Evolutionary conservation across 2,888 invertebrate genomes (phyloP), one percentile per base, ranked within the genome.

Genomic region (Pseudeuparius sepicola): DNA sequence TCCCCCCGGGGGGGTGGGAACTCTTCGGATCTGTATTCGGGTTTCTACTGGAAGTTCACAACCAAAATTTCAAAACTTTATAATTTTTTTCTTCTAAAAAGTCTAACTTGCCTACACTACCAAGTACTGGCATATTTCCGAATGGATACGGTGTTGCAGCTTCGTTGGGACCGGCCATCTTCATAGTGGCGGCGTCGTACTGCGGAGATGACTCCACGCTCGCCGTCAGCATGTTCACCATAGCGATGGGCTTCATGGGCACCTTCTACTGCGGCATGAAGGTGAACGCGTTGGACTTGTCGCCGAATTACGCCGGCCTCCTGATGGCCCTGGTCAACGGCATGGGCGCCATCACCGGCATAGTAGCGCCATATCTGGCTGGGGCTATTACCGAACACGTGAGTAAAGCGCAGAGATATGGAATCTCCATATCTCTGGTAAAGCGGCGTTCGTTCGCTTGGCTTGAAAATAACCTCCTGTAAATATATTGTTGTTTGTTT

Each of bases 211-310:
- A 75, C 47, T 26, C 56, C 11, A 49, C 59, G 40, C 53, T 67
- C 29, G 67, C 75, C 4, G 65, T 68, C 24, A 42, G 50, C 4
- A 59, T 74, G 37, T 73, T 76, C 53, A 71, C 75, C 32, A 55
- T 71, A 16, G 70, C 66, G 16, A 70, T 76, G 73, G 71, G 70
- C 18, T 69, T 75, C 40, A 78, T 78, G 76, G 79, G 76, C 2
- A 71, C 75, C 2, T 79, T 73, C 56, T 79, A 78, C 51, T 73
- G 77, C 47, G 74, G 74, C 38, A 69, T 77, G 50, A 74, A 76
- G 55, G 74, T 76, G 34, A 77, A 77, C 54, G 70, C 73, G 3
- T 64, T 76, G 56, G 77, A 77, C 49, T 63, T 77, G 14, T 69
- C 73, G 1, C 72, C 74, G 0, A 76, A 76, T 51, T 75, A 69